These are phyloP conservation scores for Gnathonemus echidnorhynchus DNA, from an alignment of 2,113 vertebrate species.

Conservation along the genomic window DNA sequence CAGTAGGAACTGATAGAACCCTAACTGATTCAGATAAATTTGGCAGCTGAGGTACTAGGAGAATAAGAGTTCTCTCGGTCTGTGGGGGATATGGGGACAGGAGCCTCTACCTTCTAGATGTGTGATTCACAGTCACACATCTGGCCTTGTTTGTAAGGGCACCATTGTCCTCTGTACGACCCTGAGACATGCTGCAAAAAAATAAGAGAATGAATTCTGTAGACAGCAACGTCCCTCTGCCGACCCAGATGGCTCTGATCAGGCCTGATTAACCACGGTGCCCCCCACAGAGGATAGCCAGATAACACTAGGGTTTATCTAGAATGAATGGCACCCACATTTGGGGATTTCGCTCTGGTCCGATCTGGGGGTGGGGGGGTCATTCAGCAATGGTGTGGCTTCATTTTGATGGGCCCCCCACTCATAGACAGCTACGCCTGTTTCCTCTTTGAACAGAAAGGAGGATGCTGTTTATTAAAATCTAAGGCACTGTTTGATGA, in stretches of 20 bases:
- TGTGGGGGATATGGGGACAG: neutral
- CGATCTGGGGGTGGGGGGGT: too few species aligned
- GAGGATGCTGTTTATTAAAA: neutral
- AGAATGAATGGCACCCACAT: neutral
- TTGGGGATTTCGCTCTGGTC: neutral
- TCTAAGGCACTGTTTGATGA: neutral
- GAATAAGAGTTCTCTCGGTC: neutral
- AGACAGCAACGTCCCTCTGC: neutral
- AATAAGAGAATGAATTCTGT: neutral
- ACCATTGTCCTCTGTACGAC: neutral
- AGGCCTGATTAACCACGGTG: neutral
- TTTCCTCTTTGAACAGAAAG: neutral
- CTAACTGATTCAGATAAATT: neutral
- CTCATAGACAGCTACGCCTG: neutral
- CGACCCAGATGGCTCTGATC: neutral
- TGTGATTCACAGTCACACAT: neutral
- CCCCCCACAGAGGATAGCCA: neutral
- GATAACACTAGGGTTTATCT: neutral
- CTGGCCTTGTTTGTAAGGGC: neutral
- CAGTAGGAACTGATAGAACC: neutral
- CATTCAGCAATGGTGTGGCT: neutral
- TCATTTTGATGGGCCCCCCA: neutral
- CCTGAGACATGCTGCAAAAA: neutral
- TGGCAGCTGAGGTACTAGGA: neutral
- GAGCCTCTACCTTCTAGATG: neutral